These are phyloP conservation scores for Rhinella marina DNA, from an alignment of 2,797 vertebrate species.

Conservation along the genomic window DNA sequence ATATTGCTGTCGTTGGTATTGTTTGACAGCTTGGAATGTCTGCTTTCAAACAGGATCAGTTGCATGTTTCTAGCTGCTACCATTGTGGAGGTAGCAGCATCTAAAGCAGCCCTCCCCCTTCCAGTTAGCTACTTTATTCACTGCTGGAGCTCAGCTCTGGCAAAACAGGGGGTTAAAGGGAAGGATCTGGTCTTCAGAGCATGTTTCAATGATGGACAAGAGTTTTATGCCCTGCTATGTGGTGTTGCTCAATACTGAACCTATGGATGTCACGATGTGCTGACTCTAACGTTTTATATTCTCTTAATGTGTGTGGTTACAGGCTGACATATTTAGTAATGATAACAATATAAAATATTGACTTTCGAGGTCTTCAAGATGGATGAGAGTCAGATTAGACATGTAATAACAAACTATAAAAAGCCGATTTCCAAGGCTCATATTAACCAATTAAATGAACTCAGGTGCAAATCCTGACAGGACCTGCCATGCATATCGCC, in stretches of 20 bases:
- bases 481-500: not conserved
- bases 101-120: no score
- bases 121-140: no score
- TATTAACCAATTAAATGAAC: slow-evolving; percentile 4
- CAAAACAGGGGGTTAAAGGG: no score
- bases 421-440: not conserved
- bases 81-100: no score
- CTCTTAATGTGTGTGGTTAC: not conserved
- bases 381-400: not conserved
- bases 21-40: no score
- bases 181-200: not conserved
- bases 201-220: not conserved
- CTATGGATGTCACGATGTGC: not conserved
- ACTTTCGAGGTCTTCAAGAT: not conserved
- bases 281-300: not conserved
- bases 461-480: not conserved
- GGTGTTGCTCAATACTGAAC: not conserved
- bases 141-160: no score
- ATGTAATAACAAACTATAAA: not conserved
- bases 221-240: not conserved
- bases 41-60: no score
- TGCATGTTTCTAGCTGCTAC: no score
- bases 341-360: not conserved
- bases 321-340: not conserved
- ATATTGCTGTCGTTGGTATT: no score